phyloP scores from a whole-genome alignment of 2,888 invertebrate genomes.

The Coecobrya sp. region DNA sequence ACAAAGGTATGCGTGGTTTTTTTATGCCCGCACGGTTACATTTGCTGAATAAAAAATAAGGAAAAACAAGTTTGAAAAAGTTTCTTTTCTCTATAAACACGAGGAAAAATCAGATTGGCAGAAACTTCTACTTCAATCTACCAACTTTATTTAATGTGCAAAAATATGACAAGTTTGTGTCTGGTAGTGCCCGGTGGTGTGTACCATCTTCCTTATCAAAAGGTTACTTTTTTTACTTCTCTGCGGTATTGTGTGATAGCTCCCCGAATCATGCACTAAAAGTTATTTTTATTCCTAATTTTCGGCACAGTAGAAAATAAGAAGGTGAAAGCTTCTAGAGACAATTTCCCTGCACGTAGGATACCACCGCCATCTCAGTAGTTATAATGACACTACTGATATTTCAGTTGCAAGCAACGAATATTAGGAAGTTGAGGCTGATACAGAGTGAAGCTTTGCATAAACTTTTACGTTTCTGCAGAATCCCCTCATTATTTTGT shows the following conservation, averaged over 20 bases:
- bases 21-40: not conserved
- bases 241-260: not conserved
- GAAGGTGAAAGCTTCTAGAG: not conserved
- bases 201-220: not conserved
- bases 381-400: not conserved
- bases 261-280: not conserved
- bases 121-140: conserved; percentile 37
- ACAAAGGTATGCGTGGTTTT: not conserved
- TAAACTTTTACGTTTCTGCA: too few species aligned
- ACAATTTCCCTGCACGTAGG: not conserved
- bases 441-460: not conserved
- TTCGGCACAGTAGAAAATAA: not conserved
- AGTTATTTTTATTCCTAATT: not conserved
- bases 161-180: conserved; percentile 2
- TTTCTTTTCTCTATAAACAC: not conserved
- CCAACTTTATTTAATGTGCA: conserved; percentile 30
- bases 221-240: conserved; percentile 4
- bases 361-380: not conserved
- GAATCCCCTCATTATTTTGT: not conserved
- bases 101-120: conserved; percentile 32
- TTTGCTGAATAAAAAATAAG: not conserved
- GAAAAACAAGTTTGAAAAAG: conserved; percentile 43
- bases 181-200: conserved; percentile 29
- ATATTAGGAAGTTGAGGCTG: not conserved
- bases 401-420: not conserved